phyloP scores from a whole-genome alignment of 1,140 invertebrate genomes.

The Riptortus pedestris region DNA sequence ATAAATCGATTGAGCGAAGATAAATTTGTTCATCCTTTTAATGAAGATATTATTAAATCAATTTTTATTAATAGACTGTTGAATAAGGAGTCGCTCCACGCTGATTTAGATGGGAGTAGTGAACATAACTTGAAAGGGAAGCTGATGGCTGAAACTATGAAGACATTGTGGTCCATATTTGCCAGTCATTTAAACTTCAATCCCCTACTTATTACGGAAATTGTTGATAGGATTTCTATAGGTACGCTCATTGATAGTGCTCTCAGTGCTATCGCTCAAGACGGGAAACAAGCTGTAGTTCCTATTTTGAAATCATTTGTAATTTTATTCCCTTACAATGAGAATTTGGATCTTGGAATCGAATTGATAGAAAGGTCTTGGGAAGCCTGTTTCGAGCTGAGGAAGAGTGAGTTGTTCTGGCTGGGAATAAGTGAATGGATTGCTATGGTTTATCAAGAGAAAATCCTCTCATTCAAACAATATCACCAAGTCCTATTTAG shows the following conservation, averaged over 20 bases:
- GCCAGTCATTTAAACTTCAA: background rate
- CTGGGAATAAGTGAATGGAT: slow-evolving; percentile 31
- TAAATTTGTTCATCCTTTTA: background rate
- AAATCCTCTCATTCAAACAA: slow-evolving; percentile 11
- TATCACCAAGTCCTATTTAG: background rate
- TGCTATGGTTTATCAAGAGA: slow-evolving; percentile 26
- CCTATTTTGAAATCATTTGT: slow-evolving; percentile 26
- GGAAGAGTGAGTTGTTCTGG: slow-evolving; percentile 36
- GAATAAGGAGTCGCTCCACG: background rate
- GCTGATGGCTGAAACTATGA: background rate
- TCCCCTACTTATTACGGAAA: background rate
- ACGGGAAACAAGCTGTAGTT: slow-evolving; percentile 27
- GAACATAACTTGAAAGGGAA: background rate
- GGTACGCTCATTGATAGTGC: slow-evolving; percentile 23
- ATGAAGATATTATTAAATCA: background rate
- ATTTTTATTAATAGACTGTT: background rate
- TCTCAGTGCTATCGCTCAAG: slow-evolving; percentile 30
- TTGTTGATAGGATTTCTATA: background rate
- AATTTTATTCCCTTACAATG: slow-evolving; percentile 19
- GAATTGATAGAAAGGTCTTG: slow-evolving; percentile 18
- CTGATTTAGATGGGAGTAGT: too few species aligned
- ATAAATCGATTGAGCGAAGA: background rate
- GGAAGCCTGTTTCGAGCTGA: slow-evolving; percentile 27
- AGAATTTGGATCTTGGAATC: background rate
- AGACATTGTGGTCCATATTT: background rate